Base-by-base conservation (phyloP, 2,888 invertebrate species). In the Gisinianus flammeolus region DNA sequence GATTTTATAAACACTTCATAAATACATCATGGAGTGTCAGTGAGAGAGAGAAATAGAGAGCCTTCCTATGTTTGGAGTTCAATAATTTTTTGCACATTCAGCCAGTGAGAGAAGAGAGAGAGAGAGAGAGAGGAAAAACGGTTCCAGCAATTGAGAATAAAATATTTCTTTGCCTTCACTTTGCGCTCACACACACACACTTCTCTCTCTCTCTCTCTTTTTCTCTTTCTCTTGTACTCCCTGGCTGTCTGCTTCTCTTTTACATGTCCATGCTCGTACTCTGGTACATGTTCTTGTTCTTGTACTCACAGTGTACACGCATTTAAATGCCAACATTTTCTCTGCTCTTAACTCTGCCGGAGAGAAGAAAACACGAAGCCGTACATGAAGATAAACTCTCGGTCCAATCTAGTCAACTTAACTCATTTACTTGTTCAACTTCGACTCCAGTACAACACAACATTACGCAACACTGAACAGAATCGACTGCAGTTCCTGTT, bases 1-100 rank as follows among this genome's bases (percentile, higher is more conserved):
- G 35, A 67, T 67, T 67, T 67, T 35, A 67, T 67, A 67, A 33
- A 67, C 67, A 67, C 26, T 26, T 67, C 62, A 62, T 62, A 62
- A 62, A 62, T 62, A 62, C 62, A 62, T 62, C 62, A 62, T 24
- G 62, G 2, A 24, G 62, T 62, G 26, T 62, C 22, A 62, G 62
- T 26, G 28, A 28, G 12, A 62, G 62, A 26, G n/a, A 58, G 6
- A 58, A 44, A 26, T 26, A 62, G 28, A 44, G 44, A 44, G 19
- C 3, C 44, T 44, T 44, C 44, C 19, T 44, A 44, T 44, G 44
- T 44, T 44, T 44, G 3, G 19, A 44, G 44, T 44, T 44, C 3
- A 44, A 44, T 44, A 44, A 44, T 44, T 44, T 44, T 44, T 44
- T 44, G 44, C 44, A 44, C 44, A 44, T 1, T 1, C 44, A 44